Evolutionary conservation across 1,140 invertebrate species (phyloP).

Genomic region (Varroa destructor): DNA sequence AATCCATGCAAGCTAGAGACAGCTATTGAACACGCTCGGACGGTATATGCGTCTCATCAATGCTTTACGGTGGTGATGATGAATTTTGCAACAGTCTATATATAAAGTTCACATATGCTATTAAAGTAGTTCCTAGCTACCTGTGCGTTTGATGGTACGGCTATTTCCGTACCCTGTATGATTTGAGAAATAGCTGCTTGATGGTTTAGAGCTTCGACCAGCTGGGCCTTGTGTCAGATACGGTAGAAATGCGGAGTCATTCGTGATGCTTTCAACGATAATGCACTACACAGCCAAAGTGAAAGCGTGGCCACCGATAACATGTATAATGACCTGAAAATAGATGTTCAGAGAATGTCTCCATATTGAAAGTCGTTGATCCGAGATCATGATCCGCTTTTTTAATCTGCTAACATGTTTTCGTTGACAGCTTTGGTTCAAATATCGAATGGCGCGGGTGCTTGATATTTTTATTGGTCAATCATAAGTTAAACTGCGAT

Average conservation of each 20-base stretch:
- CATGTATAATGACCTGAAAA: constrained; percentile 33
- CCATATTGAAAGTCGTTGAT: background rate
- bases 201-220: background rate
- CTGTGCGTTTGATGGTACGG: constrained; percentile 11
- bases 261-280: constrained; percentile 32
- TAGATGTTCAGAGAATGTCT: constrained; percentile 14
- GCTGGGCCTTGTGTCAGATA: constrained; percentile 34
- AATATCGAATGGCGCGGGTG: too few species aligned
- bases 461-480: too few species aligned
- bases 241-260: constrained; percentile 33
- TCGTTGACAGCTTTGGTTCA: too few species aligned
- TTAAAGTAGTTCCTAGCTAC: background rate
- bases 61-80: too few species aligned
- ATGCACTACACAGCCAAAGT: constrained; percentile 31
- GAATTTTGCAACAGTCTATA: too few species aligned
- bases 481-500: too few species aligned
- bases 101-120: too few species aligned
- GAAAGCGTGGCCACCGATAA: constrained; percentile 30
- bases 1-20: too few species aligned
- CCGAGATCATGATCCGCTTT: background rate
- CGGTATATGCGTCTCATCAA: too few species aligned
- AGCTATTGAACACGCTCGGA: too few species aligned
- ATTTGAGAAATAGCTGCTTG: background rate
- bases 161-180: background rate
- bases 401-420: background rate